phyloP scores from a whole-genome alignment of 2,797 vertebrate species.

The Tauraco hartlaubi region DNA sequence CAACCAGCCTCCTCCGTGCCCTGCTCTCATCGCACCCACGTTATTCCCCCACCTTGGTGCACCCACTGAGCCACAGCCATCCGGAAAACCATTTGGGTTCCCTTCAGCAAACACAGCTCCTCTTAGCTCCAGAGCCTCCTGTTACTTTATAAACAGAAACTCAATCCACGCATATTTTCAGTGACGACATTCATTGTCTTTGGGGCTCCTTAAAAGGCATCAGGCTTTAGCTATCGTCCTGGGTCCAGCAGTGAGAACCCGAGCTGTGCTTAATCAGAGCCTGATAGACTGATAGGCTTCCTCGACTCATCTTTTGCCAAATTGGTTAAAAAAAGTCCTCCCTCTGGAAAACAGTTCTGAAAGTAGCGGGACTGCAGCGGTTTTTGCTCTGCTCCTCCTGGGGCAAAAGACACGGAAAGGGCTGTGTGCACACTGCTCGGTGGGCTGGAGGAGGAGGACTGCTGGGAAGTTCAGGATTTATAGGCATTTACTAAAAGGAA shows the following conservation, averaged over 20 bases:
- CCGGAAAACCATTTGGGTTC: neutral
- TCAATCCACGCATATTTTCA: constrained; percentile 78
- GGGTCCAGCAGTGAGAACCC: neutral
- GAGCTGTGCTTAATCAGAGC: neutral
- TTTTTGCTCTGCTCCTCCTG: neutral
- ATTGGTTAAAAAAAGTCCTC: neutral
- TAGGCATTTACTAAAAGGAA: neutral
- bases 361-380: neutral
- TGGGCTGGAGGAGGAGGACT: neutral
- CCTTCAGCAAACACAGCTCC: neutral
- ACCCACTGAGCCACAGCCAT: neutral
- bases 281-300: neutral
- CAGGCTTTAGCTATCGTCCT: constrained; percentile 51
- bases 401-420: neutral
- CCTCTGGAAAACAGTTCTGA: neutral
- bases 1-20: neutral
- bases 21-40: neutral
- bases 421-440: neutral
- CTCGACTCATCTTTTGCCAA: neutral
- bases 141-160: constrained; percentile 79
- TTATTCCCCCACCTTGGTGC: neutral
- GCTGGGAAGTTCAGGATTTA: constrained; percentile 13
- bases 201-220: constrained; percentile 84
- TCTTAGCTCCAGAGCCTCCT: neutral
- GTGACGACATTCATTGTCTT: constrained; percentile 78